phyloP scores from a whole-genome alignment of 2,888 invertebrate species.

The Trisateles emortualis region DNA sequence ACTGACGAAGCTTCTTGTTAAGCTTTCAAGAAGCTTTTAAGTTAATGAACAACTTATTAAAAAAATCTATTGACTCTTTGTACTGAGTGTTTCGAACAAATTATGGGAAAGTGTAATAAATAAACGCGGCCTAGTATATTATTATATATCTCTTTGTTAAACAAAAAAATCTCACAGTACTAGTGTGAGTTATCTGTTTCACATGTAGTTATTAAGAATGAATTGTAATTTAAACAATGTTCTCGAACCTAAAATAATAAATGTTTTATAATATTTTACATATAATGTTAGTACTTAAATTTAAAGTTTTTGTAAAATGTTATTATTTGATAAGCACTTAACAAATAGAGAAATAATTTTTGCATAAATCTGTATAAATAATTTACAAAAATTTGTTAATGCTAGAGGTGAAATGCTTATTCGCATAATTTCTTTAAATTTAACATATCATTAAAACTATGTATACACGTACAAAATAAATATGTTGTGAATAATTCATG shows the following conservation, averaged over 20 bases:
- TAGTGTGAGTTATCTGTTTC: not conserved
- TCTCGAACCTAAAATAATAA: not conserved
- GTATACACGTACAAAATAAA: not conserved
- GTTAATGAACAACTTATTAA: conserved; percentile 82
- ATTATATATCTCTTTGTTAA: too few relatives aligned
- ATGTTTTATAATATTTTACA: not conserved
- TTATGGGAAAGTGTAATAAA: conserved; percentile 32
- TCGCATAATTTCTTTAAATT: not conserved
- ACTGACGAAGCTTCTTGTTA: conserved; percentile 84
- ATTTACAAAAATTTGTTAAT: too few relatives aligned
- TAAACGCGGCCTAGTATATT: not conserved
- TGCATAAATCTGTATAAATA: too few relatives aligned
- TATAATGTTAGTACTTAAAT: not conserved
- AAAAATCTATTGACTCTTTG: conserved; percentile 80
- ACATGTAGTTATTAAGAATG: not conserved
- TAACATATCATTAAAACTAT: not conserved
- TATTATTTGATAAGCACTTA: too few relatives aligned
- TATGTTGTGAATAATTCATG: conserved; percentile 1
- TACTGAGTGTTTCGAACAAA: conserved; percentile 58
- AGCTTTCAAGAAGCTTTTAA: conserved; percentile 85
- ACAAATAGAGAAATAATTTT: too few relatives aligned
- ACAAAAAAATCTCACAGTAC: too few relatives aligned
- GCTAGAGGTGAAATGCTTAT: not conserved
- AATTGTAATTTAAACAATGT: not conserved
- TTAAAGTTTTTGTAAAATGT: not conserved